These are phyloP conservation scores for Betta splendens DNA, from an alignment of 2,797 vertebrate species.

Conservation along the genomic window DNA sequence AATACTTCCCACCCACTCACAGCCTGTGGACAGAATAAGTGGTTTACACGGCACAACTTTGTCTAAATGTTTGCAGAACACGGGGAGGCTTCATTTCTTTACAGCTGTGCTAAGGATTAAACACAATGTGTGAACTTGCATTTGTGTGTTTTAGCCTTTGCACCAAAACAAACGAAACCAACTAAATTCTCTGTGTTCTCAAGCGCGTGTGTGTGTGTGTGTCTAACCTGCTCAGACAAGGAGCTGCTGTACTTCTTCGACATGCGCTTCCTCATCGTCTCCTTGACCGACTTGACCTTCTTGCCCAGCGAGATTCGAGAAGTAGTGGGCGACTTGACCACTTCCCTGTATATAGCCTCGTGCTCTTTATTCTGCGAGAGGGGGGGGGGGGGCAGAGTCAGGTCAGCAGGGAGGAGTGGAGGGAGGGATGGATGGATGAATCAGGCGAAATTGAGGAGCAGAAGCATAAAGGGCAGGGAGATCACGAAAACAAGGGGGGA, in stretches of 20 bases:
- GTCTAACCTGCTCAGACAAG: slow-evolving; percentile 90
- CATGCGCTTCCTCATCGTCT: slow-evolving; percentile 99
- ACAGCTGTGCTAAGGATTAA: slow-evolving; percentile 15
- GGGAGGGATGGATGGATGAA: not conserved
- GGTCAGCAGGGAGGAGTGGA: not conserved
- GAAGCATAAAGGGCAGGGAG: slow-evolving; percentile 8
- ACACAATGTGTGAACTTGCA: slow-evolving; percentile 10
- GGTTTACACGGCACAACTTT: slow-evolving; percentile 54
- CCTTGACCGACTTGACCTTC: slow-evolving; percentile 98
- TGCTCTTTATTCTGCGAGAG: slow-evolving; percentile 87
- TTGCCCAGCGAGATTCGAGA: slow-evolving; percentile 97
- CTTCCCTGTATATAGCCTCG: slow-evolving; percentile 93
- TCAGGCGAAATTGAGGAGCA: not conserved
- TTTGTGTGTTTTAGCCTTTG: not conserved
- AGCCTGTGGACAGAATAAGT: slow-evolving; percentile 54
- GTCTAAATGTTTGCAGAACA: slow-evolving; percentile 54
- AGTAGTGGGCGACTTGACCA: slow-evolving; percentile 93
- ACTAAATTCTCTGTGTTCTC: not conserved
- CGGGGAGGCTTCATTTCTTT: slow-evolving; percentile 31
- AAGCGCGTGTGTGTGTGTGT: slow-evolving; percentile 10
- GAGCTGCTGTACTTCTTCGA: slow-evolving; percentile 97
- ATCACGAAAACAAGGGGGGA: slow-evolving; percentile 20
- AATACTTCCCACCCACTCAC: slow-evolving; percentile 69
- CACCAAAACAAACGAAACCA: slow-evolving; percentile 2
- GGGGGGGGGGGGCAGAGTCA: not conserved